Base-by-base conservation (phyloP, 2,113 vertebrate species). In the Hucho hucho region DNA sequence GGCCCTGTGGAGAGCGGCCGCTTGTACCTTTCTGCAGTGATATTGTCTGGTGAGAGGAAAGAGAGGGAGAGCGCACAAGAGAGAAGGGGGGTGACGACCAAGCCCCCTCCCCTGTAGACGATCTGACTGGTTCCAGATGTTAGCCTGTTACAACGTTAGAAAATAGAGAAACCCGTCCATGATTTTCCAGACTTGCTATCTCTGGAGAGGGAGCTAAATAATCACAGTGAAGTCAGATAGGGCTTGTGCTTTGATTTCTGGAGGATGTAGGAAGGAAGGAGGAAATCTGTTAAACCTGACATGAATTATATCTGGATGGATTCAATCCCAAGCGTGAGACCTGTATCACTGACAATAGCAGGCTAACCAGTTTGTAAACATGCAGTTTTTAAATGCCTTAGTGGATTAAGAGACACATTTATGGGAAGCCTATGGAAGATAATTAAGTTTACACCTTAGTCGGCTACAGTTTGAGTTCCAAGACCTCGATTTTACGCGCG, bases 51-150 rank as follows among this genome's bases (percentile, higher is more conserved):
- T 74, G 72, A 77, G 69, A 71, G 37, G 24, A 16, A 22, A 29
- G 46, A 11, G 29, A 53, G 46, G 0, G 68, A 26, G 22, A 18
- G 68, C n/a, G n/a, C 12, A 26, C 2, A 43, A 25, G 46, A 49
- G n/a, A 24, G 43, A 5, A 22, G 25, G 69, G 24, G 22, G 22
- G 12, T 18, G 53, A 32, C 16, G 49, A 71, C 47, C 22, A 70
- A 49, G 16, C 43, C 43, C 68, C 43, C 83, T 83, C 82, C 81
- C 64, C 56, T 85, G 78, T 90, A 93, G 91, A 93, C 90, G 87
- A 88, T 78, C 84, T 94, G 93, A 94, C 92, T 93, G 92, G 89
- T 94, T 94, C 93, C 93, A 94, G 93, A 94, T 94, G 93, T 94
- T 90, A 72, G 78, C 86, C 69, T 78, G 58, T 14, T 53, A 53